Percentiles rank a stretch among this genome's conserved stretches.
phyloP scores from a whole-genome alignment of 2,797 vertebrate species.

The Oceanodroma leucorhoa region DNA sequence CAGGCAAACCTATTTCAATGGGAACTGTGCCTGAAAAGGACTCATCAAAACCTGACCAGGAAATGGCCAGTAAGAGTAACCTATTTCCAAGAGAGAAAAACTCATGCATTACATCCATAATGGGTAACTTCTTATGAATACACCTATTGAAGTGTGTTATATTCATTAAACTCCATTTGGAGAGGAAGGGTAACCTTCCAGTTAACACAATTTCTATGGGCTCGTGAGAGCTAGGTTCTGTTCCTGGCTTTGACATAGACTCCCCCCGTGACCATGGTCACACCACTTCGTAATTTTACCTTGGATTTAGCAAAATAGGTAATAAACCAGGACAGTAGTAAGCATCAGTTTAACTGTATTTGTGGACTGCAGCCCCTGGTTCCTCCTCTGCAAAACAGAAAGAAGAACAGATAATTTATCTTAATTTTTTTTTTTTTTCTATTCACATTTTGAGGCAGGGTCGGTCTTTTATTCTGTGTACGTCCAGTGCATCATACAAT shows the following conservation, averaged over 20 bases:
- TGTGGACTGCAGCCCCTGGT: neutral
- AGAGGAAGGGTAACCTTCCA: slow-evolving; percentile 59
- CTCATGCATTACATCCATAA: slow-evolving; percentile 60
- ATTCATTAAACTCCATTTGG: slow-evolving; percentile 58
- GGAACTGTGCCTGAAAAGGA: slow-evolving; percentile 60
- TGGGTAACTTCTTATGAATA: slow-evolving; percentile 58
- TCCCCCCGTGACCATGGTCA: neutral
- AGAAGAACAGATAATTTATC: neutral
- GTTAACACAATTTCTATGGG: slow-evolving; percentile 45
- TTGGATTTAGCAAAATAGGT: neutral
- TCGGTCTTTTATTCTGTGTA: neutral
- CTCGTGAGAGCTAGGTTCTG: neutral
- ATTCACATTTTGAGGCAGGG: neutral
- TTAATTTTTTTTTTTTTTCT: neutral
- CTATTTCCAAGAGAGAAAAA: slow-evolving; percentile 67
- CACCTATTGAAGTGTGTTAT: slow-evolving; percentile 65
- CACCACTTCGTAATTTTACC: neutral
- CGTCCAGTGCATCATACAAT: neutral
- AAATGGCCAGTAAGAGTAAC: slow-evolving; percentile 65
- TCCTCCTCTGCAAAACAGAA: neutral
- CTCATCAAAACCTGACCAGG: slow-evolving; percentile 69
- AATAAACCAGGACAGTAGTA: neutral
- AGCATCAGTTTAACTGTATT: neutral
- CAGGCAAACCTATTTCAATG: slow-evolving; percentile 65
- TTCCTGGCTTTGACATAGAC: neutral